Conservation (phyloP, 2,113 vertebrate species). For the Geococcyx californianus region DNA sequence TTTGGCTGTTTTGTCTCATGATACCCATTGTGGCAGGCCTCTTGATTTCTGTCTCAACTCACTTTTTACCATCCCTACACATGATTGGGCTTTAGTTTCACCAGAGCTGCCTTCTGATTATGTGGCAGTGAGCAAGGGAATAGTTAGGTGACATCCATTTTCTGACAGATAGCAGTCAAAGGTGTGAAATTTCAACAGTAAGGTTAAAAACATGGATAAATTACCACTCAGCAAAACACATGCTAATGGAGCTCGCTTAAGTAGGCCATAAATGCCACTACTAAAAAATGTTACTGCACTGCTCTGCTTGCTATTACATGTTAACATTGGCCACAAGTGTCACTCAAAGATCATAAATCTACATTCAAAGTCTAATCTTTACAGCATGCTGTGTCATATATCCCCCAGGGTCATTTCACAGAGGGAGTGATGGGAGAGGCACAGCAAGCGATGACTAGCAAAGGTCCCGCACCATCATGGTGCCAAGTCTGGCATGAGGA, state of each 20-base stretch:
- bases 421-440: background rate
- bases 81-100: background rate
- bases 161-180: background rate
- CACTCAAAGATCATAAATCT: background rate
- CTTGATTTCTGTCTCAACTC: background rate
- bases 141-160: background rate
- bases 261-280: background rate
- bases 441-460: rapidly evolving
- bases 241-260: background rate
- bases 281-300: background rate
- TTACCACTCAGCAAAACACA: background rate
- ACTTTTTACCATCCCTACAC: background rate
- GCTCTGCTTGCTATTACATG: background rate
- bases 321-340: background rate
- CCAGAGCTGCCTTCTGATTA: background rate
- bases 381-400: background rate
- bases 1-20: background rate
- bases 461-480: rapidly evolving
- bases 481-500: background rate
- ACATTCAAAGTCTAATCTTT: background rate
- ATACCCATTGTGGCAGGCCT: background rate
- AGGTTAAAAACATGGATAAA: background rate
- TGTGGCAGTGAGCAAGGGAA: background rate
- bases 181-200: background rate
- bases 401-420: background rate